Percentiles rank a stretch among this genome's conserved stretches.
Evolutionary conservation across 2,797 vertebrate species (phyloP).

Genomic region (Hydrocynus forskahlii): DNA sequence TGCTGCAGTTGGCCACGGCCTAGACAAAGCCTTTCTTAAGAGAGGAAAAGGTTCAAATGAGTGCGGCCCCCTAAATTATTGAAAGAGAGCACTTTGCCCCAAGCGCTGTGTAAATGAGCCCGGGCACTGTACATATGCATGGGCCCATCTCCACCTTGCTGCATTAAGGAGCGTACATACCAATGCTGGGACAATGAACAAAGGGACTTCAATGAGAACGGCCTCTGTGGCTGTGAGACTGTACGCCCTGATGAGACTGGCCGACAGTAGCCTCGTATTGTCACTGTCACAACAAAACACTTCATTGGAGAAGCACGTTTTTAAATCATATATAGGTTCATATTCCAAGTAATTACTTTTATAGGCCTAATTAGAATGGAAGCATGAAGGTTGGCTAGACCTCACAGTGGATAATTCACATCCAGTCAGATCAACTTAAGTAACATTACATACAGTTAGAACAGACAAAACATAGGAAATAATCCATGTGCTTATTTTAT

Average conservation of each 20-base stretch:
- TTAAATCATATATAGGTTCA: too few species aligned
- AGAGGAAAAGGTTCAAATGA: constrained; percentile 76
- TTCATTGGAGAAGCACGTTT: too few species aligned
- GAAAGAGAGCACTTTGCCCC: constrained; percentile 71
- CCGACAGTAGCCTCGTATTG: neutral
- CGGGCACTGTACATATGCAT: constrained; percentile 77
- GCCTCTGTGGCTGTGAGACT: constrained; percentile 38
- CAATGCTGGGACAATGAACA: constrained; percentile 67
- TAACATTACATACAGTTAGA: too few species aligned
- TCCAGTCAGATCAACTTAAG: too few species aligned
- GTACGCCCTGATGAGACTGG: neutral
- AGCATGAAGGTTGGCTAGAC: too few species aligned
- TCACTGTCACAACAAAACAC: too few species aligned
- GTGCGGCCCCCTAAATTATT: constrained; percentile 76
- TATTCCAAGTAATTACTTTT: too few species aligned
- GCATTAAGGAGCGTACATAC: constrained; percentile 64
- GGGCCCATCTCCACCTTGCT: constrained; percentile 54
- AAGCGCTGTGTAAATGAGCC: constrained; percentile 80
- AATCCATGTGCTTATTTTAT: too few species aligned
- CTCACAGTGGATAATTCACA: too few species aligned
- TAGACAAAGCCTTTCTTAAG: constrained; percentile 71
- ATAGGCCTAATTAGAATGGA: too few species aligned
- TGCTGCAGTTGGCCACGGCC: constrained; percentile 62
- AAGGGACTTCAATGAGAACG: constrained; percentile 59
- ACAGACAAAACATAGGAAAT: too few species aligned